Percentiles rank a stretch among this genome's conserved stretches.
These are phyloP conservation scores for Lasioglossum baleicum DNA, from an alignment of 1,140 invertebrate species.

Conservation along the genomic window DNA sequence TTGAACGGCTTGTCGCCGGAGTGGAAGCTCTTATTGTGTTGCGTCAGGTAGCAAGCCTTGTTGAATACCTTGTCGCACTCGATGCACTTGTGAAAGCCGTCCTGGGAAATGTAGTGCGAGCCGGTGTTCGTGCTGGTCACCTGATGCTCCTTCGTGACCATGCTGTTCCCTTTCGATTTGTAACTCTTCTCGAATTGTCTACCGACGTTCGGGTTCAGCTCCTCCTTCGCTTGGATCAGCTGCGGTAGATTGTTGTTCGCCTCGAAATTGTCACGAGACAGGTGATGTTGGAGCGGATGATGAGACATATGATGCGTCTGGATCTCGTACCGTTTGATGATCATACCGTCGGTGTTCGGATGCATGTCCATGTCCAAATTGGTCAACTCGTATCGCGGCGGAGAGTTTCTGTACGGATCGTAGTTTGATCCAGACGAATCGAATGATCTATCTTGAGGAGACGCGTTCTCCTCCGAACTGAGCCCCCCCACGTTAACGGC, in stretches of 20 bases:
- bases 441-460: slow-evolving; percentile 78
- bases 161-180: slow-evolving; percentile 59
- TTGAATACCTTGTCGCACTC: slow-evolving; percentile 92
- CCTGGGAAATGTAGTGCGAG: slow-evolving; percentile 71
- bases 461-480: slow-evolving; percentile 81
- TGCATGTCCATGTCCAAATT: slow-evolving; percentile 77
- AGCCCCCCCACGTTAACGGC: slow-evolving; percentile 86
- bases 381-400: slow-evolving; percentile 73
- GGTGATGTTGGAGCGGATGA: slow-evolving; percentile 29
- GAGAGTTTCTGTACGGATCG: slow-evolving; percentile 72
- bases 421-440: slow-evolving; percentile 72
- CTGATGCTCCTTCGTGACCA: slow-evolving; percentile 60
- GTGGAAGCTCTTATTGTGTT: slow-evolving; percentile 94
- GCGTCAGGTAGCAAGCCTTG: slow-evolving; percentile 92
- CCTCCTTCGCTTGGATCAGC: slow-evolving; percentile 58
- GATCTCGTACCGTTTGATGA: slow-evolving; percentile 73
- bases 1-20: slow-evolving; percentile 92
- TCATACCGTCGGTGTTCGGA: slow-evolving; percentile 69
- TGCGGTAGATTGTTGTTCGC: slow-evolving; percentile 73
- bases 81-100: slow-evolving; percentile 86
- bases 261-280: slow-evolving; percentile 59
- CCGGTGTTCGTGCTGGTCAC: slow-evolving; percentile 64
- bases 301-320: slow-evolving; percentile 24
- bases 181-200: slow-evolving; percentile 54
- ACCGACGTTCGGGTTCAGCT: slow-evolving; percentile 62